Evolutionary conservation across 1,140 invertebrate genomes (phyloP), one percentile per base, ranked within the genome.

Genomic region (Mylabris phalerata): DNA sequence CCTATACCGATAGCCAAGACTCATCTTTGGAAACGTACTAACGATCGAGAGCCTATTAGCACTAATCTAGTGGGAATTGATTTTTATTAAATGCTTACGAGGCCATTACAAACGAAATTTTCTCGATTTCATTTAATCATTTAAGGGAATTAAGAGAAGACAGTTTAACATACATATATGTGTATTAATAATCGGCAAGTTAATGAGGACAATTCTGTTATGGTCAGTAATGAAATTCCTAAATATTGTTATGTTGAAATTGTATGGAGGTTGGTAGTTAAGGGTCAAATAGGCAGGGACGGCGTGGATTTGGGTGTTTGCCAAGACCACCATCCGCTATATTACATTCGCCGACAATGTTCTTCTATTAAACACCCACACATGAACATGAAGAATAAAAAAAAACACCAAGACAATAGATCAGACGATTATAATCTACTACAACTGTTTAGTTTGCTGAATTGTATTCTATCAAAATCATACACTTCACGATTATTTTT

Each of bases 81-180:
- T 55, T 55, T 55, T 55, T 55, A 27, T 27, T 47, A 47, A 55
- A 43, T 19, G 52, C 52, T 39, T 45, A 13, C 55, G 65, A 59
- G 65, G 63, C 65, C 66, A 61, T 67, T 61, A 32, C 32, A 32
- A 32, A 4, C 32, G 32, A 7, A 4, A 32, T 32, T 7, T 32
- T 32, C 4, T 32, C 32, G 7, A 32, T 4, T 5, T 32, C 32
- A 32, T 32, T 32, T 32, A 32, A 19, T 7, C 4, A 3, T 32
- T 32, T 32, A 32, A 4, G 4, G 32, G 4, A 32, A 32, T 32
- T 5, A 32, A 7, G 7, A 32, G 32, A 7, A 32, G 7, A 32
- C 32, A 7, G 7, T 19, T 19, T 32, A 32, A 32, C 7, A 7
- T 32, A 32, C 32, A 7, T 32, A 32, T 32, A 19, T 19, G 19